Percentiles rank a stretch among this genome's conserved stretches.
Evolutionary conservation across 2,888 invertebrate species (phyloP).

Genomic region (Brachyptera risi): DNA sequence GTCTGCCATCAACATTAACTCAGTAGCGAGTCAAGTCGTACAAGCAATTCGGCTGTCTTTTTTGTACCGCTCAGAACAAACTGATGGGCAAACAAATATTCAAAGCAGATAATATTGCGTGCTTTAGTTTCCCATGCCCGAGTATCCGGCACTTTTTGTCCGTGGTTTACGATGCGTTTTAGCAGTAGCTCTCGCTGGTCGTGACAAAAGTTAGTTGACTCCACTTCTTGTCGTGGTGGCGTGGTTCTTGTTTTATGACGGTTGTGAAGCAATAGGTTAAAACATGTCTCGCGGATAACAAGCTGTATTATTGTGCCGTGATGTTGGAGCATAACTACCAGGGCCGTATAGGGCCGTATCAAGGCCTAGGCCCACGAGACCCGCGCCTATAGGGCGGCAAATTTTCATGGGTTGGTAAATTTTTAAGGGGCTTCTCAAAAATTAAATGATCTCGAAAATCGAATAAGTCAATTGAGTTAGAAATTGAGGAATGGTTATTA

Average conservation of each 20-base stretch:
- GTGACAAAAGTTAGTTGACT: slow-evolving; percentile 10
- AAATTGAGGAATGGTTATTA: no score
- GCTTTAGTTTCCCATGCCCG: background rate
- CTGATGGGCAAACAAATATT: background rate
- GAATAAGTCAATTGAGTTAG: no score
- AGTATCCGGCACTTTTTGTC: background rate
- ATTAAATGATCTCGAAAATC: no score
- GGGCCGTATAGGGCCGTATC: no score
- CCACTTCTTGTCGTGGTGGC: background rate
- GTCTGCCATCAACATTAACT: slow-evolving; percentile 1
- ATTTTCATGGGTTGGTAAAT: background rate
- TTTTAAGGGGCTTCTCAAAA: background rate
- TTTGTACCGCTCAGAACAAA: background rate
- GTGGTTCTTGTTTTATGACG: slow-evolving; percentile 8
- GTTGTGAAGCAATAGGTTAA: background rate
- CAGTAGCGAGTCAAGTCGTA: no score
- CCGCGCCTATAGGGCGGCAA: background rate
- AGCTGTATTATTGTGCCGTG: background rate
- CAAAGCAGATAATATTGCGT: background rate
- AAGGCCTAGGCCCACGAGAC: no score
- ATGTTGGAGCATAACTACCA: no score
- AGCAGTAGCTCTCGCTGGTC: slow-evolving; percentile 13
- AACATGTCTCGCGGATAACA: background rate
- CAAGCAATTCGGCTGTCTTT: slow-evolving; percentile 7
- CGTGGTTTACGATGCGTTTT: slow-evolving; percentile 12